phyloP scores from a whole-genome alignment of 2,888 invertebrate species.

The Melinopterus prodromus region DNA sequence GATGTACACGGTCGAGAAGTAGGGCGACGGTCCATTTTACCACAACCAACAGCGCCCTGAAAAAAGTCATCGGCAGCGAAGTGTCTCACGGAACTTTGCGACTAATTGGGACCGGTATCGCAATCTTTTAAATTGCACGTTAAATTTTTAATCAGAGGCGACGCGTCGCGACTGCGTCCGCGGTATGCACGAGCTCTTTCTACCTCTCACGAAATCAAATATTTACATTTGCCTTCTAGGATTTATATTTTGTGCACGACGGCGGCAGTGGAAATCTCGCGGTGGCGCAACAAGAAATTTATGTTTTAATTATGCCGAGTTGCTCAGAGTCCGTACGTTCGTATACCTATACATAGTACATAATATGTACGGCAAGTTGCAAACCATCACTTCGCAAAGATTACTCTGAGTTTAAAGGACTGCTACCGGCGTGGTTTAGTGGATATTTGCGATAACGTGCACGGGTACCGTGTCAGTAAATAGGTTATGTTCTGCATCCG shows the following conservation, averaged over 20 bases:
- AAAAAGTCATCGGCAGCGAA: background rate
- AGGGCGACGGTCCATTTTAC: background rate
- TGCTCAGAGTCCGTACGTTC: background rate
- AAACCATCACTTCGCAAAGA: background rate
- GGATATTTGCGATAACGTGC: background rate
- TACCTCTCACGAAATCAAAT: conserved; percentile 12
- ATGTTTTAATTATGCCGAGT: conserved; percentile 24
- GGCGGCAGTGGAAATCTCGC: background rate
- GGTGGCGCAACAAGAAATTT: conserved; percentile 7
- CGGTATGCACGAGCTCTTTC: background rate
- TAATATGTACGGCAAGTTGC: conserved; percentile 16
- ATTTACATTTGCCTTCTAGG: conserved; percentile 20
- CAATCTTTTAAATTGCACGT: background rate
- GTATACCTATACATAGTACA: conserved; percentile 7
- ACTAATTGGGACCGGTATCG: conserved; percentile 4
- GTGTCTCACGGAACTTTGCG: background rate
- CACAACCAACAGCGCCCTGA: background rate
- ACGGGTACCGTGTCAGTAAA: too few relatives aligned
- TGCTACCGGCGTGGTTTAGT: background rate
- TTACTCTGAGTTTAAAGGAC: background rate
- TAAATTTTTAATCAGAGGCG: background rate
- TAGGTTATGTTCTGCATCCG: too few relatives aligned
- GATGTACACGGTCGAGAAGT: background rate
- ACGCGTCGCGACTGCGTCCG: background rate
- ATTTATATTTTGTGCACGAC: conserved; percentile 11